These are phyloP conservation scores for Rhincodon typus DNA, from an alignment of 2,797 vertebrate species.

Conservation along the genomic window DNA sequence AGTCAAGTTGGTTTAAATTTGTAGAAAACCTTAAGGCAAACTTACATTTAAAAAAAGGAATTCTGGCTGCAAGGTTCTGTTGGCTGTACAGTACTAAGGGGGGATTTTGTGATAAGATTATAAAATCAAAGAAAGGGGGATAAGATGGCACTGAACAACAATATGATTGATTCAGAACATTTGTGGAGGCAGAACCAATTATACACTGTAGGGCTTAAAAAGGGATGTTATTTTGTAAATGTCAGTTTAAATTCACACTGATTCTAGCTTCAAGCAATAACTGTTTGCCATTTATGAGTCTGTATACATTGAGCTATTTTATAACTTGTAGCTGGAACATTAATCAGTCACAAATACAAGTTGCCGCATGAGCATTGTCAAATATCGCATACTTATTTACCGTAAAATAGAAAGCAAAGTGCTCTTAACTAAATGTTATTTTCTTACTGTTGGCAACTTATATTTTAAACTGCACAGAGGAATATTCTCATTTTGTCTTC, in stretches of 20 bases:
- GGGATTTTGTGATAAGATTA: not conserved
- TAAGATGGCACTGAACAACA: not conserved
- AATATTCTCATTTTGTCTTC: too few species aligned
- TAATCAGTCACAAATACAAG: not conserved
- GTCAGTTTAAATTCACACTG: not conserved
- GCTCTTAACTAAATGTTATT: not conserved
- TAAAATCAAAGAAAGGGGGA: not conserved
- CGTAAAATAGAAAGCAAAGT: not conserved
- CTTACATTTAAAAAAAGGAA: not conserved
- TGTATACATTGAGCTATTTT: not conserved
- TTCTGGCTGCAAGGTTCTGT: not conserved
- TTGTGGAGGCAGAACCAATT: not conserved
- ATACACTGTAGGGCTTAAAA: not conserved
- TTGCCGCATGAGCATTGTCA: not conserved
- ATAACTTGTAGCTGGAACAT: not conserved
- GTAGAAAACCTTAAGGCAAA: not conserved
- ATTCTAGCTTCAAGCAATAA: slow-evolving; percentile 4
- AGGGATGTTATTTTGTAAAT: not conserved
- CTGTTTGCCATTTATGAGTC: not conserved
- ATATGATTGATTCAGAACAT: not conserved
- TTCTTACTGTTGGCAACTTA: not conserved
- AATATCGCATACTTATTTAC: not conserved
- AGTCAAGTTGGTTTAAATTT: not conserved
- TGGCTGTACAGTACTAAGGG: not conserved
- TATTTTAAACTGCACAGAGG: too few species aligned